phyloP scores from a whole-genome alignment of 2,888 invertebrate species.

The Meta bourneti region DNA sequence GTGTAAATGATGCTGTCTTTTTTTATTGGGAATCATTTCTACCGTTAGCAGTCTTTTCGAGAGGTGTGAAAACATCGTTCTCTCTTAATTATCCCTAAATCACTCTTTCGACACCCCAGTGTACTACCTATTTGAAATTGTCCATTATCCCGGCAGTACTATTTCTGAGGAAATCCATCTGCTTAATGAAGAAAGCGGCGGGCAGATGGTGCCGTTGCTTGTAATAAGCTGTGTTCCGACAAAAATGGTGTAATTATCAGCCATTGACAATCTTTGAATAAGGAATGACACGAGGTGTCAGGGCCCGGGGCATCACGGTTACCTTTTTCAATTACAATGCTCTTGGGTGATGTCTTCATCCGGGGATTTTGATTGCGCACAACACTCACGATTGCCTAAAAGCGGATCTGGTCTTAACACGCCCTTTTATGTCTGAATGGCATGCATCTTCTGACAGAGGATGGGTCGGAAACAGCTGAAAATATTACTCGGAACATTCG shows the following conservation, averaged over 20 bases:
- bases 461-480: background rate
- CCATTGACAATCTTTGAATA: conserved; percentile 75
- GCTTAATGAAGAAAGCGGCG: conserved; percentile 64
- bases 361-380: conserved; percentile 32
- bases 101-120: conserved; percentile 69
- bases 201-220: conserved; percentile 68
- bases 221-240: conserved; percentile 71
- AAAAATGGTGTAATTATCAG: conserved; percentile 69
- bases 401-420: conserved; percentile 28
- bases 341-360: conserved; percentile 65
- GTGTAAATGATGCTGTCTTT: conserved; percentile 65
- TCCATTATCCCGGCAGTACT: conserved; percentile 43
- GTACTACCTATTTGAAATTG: conserved; percentile 51
- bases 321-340: conserved; percentile 71
- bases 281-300: conserved; percentile 59
- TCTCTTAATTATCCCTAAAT: conserved; percentile 75
- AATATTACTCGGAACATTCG: background rate
- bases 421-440: conserved; percentile 10
- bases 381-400: conserved; percentile 28
- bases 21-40: conserved; percentile 47
- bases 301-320: conserved; percentile 16
- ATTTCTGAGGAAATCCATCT: conserved; percentile 67
- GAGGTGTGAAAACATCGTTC: conserved; percentile 67
- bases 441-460: too few relatives aligned
- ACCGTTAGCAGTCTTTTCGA: conserved; percentile 38